Evolutionary conservation across 2,113 vertebrate genomes (phyloP), one percentile per base, ranked within the genome.

Genomic region (Xyrauchen texanus): DNA sequence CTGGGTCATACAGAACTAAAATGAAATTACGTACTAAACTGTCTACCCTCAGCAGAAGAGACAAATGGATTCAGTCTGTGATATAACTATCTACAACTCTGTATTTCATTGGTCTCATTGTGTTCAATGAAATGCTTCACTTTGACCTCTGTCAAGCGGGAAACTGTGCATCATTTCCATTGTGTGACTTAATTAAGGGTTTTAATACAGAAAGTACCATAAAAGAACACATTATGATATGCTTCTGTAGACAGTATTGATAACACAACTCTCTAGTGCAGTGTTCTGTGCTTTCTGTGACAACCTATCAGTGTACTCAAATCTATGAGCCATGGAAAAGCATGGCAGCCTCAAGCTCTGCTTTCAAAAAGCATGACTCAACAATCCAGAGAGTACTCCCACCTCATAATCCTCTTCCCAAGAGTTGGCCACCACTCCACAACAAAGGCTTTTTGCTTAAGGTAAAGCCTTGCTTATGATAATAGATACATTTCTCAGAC

Each of bases 251-350:
- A 76, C 51, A 53, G 62, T 65, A 76, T 64, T 76, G 74, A 76
- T 76, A 76, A 76, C 62, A 11, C 21, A 55, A 66, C 63, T 75
- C 69, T 73, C 76, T 70, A 81, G 76, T 79, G 83, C 83, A 79
- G 79, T n/a, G 61, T 51, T 81, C 79, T 70, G 76, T 58, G 75
- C 67, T 74, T 70, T 70, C 16, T 53, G 74, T 84, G 69, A 66
- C 74, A 64, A 45, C 79, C 83, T 81, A 81, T 81, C 83, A 84
- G 79, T 75, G 83, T 77, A 70, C 65, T 78, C 76, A 75, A 64
- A 81, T 84, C 83, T 81, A 79, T 79, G 76, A 84, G 66, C 44
- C 83, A 81, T 81, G 79, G 75, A 81, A 77, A 84, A 58, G 68
- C 78, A 74, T 47, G 70, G 68, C 52, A 63, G 42, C 62, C 68